Base-by-base conservation (phyloP, 2,888 invertebrate species). In the Eristalinus aeneus region DNA sequence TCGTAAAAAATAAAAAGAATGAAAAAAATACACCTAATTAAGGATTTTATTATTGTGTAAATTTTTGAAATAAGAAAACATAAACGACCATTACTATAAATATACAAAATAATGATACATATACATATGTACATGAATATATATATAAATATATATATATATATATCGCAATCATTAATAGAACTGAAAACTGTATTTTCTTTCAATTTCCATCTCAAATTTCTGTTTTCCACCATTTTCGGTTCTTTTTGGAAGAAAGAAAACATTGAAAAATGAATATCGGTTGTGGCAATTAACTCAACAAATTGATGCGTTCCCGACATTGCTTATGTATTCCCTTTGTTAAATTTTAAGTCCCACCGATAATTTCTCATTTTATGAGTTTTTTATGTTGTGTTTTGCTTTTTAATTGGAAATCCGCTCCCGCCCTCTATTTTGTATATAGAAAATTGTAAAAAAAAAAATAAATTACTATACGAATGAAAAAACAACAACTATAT, bases 51-150 rank as follows among this genome's bases (percentile, higher is more conserved):
- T 80, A 85, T 56, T 85, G 85, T 46, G 46, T 85, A 85, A 76
- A 69, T 85, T 79, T 85, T 74, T 77, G 27, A 27, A 72, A 80
- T 77, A 73, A 85, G 76, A 56, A 73, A 64, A 72, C 36, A 76
- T 80, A 80, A 85, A 80, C 76, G 85, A 85, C 85, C 85, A 85
- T 85, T 85, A 85, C 76, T 85, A 77, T 85, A 69, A 85, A 80
- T 85, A 85, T 76, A 76, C 75, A 85, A 76, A 71, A 73, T 58
- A 73, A 79, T 12, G 77, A 63, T 32, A 31, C 53, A 84, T 73
- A 71, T 74, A 75, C 46, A 46, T 68, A 77, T 64, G 56, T 67
- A 80, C 10, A 80, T 36, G 27, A 56, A 5, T 27, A 27, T 32
- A 72, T 20, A 69, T 53, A 77, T 75, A 72, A 34, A 77, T 60